Conservation (phyloP, 1,140 invertebrate genomes). For the Conus betulinus region DNA sequence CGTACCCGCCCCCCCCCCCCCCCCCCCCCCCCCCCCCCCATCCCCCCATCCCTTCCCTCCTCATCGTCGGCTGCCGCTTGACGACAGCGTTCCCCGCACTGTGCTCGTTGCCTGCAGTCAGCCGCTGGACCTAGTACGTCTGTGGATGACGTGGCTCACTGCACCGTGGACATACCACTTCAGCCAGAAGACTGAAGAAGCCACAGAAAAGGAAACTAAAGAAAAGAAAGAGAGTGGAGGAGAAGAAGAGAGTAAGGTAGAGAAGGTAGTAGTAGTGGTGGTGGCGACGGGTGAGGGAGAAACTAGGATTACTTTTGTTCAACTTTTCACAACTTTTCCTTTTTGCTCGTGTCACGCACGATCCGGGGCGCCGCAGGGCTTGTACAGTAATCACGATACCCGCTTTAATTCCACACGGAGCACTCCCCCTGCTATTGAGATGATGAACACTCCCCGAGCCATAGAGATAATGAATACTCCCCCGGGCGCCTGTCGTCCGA, state of each 20-base stretch:
- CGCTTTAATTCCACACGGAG: constrained; percentile 23
- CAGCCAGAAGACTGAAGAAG: too few relatives aligned
- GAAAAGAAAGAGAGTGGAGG: not conserved
- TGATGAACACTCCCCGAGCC: constrained; percentile 22
- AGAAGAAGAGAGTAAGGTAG: not conserved
- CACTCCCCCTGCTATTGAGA: constrained; percentile 21
- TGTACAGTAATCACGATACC: constrained; percentile 19
- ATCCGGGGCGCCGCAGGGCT: not conserved
- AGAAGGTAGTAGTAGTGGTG: not conserved
- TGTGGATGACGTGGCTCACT: too few relatives aligned
- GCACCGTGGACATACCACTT: too few relatives aligned
- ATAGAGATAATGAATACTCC: constrained; percentile 17
- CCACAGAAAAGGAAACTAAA: too few relatives aligned
- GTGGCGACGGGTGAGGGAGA: not conserved
- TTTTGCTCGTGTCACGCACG: constrained; percentile 22
- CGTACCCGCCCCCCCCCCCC: too few relatives aligned
- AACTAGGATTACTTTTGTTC: constrained; percentile 12
- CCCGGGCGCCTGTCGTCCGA: constrained; percentile 16
- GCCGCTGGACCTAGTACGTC: too few relatives aligned
- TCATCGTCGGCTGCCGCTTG: too few relatives aligned
- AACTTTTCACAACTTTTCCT: constrained; percentile 29
- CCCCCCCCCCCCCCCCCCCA: too few relatives aligned
- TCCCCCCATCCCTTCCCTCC: too few relatives aligned
- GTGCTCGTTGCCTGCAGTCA: too few relatives aligned
- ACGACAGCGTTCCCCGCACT: too few relatives aligned